Evolutionary conservation across 2,113 vertebrate species (phyloP).

Genomic region (Tetraodon nigroviridis): DNA sequence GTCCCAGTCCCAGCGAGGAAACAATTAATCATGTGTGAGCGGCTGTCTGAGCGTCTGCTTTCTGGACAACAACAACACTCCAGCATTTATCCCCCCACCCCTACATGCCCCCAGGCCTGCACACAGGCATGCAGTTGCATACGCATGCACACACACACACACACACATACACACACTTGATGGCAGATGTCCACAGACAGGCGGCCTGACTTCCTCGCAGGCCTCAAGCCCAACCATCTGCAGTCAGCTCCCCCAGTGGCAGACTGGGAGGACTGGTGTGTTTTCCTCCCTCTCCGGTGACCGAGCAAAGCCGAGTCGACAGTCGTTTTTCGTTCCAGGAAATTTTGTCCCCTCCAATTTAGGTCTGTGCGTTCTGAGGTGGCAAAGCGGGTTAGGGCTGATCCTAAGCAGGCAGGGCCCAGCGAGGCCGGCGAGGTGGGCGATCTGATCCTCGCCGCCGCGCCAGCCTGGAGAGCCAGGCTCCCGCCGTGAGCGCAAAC

Average conservation of each 20-base stretch:
- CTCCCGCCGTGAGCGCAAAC: conserved; percentile 28
- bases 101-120: conserved; percentile 63
- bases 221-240: conserved; percentile 12
- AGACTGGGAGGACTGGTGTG: conserved; percentile 10
- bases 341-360: conserved; percentile 66
- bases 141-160: conserved; percentile 18
- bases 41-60: conserved; percentile 75
- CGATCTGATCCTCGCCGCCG: conserved; percentile 57
- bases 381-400: conserved; percentile 86
- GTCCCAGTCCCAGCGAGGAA: conserved; percentile 72
- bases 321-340: conserved; percentile 64
- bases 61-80: conserved; percentile 75
- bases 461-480: conserved; percentile 59
- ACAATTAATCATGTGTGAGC: conserved; percentile 79
- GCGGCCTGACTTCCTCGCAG: no score
- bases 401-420: conserved; percentile 81
- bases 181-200: not conserved
- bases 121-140: conserved; percentile 1
- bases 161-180: conserved; percentile 19
- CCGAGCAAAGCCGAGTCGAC: conserved; percentile 53
- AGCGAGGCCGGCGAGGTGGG: conserved; percentile 19
- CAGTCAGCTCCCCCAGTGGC: conserved; percentile 12
- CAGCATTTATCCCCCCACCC: conserved; percentile 64
- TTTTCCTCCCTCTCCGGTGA: conserved; percentile 39
- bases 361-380: conserved; percentile 80